Percentiles rank a stretch among this genome's conserved stretches.
These are phyloP conservation scores for Amiota mariae DNA, from an alignment of 2,888 invertebrate species.

Conservation along the genomic window DNA sequence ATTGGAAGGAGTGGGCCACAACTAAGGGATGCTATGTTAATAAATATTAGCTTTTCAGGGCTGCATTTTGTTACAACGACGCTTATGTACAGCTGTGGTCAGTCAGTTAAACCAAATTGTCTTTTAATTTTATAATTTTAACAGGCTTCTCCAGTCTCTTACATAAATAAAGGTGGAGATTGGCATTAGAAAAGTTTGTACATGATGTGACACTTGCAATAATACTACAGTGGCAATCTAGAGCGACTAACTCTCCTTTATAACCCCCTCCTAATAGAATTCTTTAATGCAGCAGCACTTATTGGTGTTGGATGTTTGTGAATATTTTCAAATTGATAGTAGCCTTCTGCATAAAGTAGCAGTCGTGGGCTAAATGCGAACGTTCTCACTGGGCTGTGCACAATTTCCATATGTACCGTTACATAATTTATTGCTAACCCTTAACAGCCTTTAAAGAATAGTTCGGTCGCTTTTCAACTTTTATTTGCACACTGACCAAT, in stretches of 20 bases:
- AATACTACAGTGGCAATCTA: not conserved
- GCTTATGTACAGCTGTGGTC: constrained; percentile 21
- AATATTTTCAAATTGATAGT: too few species aligned
- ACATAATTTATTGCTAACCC: too few species aligned
- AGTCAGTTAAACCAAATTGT: constrained; percentile 34
- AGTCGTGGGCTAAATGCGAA: too few species aligned
- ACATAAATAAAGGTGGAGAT: constrained; percentile 34
- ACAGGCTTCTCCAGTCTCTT: not conserved
- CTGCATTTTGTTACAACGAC: too few species aligned
- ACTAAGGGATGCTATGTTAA: not conserved
- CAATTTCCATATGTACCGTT: constrained; percentile 10
- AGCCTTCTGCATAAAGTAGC: too few species aligned
- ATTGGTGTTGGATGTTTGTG: too few species aligned
- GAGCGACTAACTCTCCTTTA: not conserved
- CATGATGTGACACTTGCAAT: constrained; percentile 66
- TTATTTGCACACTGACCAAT: not conserved
- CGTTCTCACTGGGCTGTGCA: too few species aligned
- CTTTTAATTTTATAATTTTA: too few species aligned
- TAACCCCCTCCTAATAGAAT: not conserved
- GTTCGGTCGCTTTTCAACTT: not conserved
- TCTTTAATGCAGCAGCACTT: constrained; percentile 36
- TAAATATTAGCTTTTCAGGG: too few species aligned
- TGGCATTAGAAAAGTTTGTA: constrained; percentile 62
- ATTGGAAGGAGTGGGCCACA: not conserved
- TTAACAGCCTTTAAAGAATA: too few species aligned